Base-by-base conservation (phyloP, 2,113 vertebrate species). In the Colius striatus region DNA sequence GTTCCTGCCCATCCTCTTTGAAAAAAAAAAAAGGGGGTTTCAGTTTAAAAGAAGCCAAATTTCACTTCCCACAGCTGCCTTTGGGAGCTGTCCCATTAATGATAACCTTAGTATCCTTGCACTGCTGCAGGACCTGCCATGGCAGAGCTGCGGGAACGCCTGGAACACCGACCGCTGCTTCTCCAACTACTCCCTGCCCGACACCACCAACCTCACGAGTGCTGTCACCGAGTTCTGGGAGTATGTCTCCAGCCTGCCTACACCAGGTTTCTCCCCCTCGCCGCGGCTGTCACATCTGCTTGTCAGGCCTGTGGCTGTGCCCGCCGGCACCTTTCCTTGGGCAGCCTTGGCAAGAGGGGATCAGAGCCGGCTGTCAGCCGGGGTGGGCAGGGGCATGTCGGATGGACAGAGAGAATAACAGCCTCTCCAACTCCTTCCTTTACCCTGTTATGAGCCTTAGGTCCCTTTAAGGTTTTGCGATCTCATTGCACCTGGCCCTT, bases 211-310 rank as follows among this genome's bases (percentile, higher is more conserved):
- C 97, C 96, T 99, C 93, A 99, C 98, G 96, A 99, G 99, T 1
- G 98, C 98, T 0, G 99, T 99, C 95, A 99, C 98, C 1, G 99
- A 99, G 96, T 99, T 99, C 96, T 99, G 99, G 99, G 99, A 99
- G 99, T 99, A 97, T 25, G 98, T 98, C 50, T 78, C 34, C 94
- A 92, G 70, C 90, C 92, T 94, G 76, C 92, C 88, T 65, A 58
- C 86, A 18, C 87, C 96, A 93, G 92, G 87, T 92, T 97, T 85
- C 84, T 84, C 67, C 70, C 76, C 73, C 15, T 76, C 5, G 1
- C 84, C 2, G 0, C 1, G 12, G 54, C 53, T 14, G 0, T 19
- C 9, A 3, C 1, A 5, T 84, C 87, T 51, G 29, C 70, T 57
- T 1, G 2, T 30, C 5, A 3, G 48, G 62, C 36, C 50, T 78